phyloP scores from a whole-genome alignment of 2,888 invertebrate species.

The Mayetiola destructor region DNA sequence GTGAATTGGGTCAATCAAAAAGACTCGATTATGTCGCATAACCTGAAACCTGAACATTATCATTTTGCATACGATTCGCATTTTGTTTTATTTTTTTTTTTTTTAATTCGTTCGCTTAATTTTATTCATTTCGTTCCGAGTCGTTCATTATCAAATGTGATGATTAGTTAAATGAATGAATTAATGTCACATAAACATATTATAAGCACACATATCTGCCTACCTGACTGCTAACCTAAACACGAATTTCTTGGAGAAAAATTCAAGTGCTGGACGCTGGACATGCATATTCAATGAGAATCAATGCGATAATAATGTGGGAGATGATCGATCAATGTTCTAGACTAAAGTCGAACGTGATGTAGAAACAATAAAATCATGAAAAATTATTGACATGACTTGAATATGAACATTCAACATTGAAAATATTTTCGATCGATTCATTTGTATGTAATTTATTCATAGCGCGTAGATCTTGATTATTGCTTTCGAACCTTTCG shows the following conservation, averaged over 20 bases:
- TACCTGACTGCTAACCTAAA: no score
- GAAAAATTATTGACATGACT: no score
- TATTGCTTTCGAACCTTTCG: no score
- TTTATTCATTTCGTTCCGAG: no score
- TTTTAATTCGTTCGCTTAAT: neutral
- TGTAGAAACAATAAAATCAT: neutral
- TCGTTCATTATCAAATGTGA: no score
- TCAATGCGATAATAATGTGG: neutral
- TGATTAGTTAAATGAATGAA: no score
- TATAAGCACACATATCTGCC: no score
- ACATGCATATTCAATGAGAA: neutral
- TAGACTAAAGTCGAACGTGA: constrained; percentile 7
- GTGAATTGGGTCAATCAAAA: constrained; percentile 3
- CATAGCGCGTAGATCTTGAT: neutral
- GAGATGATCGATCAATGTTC: no score
- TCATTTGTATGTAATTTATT: neutral
- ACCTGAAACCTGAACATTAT: no score
- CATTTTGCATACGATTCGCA: neutral
- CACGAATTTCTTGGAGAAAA: neutral
- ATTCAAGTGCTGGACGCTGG: neutral
- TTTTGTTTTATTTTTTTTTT: neutral
- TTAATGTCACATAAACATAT: no score
- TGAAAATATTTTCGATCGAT: neutral
- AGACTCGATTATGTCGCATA: neutral
- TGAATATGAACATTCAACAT: neutral